A percentile compares a stretch with the other conserved stretches of the same genome.
phyloP scores from a whole-genome alignment of 2,113 vertebrate genomes.

The Corvus moneduloides region DNA sequence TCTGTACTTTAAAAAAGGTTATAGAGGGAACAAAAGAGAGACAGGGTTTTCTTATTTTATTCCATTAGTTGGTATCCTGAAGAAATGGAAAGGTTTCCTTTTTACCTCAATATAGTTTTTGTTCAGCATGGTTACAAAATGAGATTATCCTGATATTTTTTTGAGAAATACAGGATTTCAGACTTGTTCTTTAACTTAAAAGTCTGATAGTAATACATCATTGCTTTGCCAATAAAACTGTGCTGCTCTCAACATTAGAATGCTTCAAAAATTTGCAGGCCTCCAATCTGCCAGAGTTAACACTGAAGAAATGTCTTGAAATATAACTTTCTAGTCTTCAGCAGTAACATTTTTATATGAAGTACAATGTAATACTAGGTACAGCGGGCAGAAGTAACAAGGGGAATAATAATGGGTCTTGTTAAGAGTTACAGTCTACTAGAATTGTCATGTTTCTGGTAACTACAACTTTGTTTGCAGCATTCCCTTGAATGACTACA shows the following conservation, averaged over 20 bases:
- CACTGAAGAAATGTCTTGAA: not conserved
- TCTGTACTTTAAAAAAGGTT: not conserved
- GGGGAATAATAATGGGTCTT: not conserved
- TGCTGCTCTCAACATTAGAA: not conserved
- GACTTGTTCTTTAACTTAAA: not conserved
- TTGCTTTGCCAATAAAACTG: not conserved
- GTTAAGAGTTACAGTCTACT: not conserved
- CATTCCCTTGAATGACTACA: constrained; percentile 90
- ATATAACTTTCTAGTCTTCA: not conserved
- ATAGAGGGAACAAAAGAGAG: not conserved
- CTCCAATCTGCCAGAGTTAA: not conserved
- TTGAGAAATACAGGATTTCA: not conserved
- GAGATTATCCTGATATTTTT: not conserved
- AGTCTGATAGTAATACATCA: not conserved
- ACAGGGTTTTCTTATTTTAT: not conserved
- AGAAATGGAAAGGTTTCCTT: not conserved
- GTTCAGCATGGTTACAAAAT: not conserved
- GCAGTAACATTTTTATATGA: not conserved
- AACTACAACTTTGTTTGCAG: constrained; percentile 74
- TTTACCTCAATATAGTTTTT: not conserved
- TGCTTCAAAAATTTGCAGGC: not conserved
- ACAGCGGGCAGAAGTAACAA: not conserved
- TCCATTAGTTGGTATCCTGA: not conserved
- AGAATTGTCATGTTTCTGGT: constrained; percentile 14
- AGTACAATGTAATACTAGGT: not conserved